A percentile compares a stretch with the other conserved stretches of the same genome.
Conservation (phyloP, 2,797 vertebrate genomes). For the Hydrophis major region DNA sequence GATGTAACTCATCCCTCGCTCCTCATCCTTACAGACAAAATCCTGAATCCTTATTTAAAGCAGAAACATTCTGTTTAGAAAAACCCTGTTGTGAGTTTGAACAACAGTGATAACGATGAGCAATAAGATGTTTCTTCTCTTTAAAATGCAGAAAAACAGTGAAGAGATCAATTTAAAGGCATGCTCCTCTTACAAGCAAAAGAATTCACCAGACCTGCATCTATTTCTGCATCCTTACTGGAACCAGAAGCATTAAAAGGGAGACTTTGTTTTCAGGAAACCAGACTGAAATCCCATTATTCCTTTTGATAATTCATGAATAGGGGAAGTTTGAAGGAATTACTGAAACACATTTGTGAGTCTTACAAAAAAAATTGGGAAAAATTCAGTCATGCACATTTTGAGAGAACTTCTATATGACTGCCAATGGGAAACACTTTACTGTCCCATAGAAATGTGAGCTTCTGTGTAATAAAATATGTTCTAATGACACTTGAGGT, state of each 20-base stretch:
- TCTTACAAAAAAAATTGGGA: background rate
- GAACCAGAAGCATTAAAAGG: background rate
- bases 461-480: background rate
- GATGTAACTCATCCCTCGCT: too few species aligned
- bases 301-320: background rate
- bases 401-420: background rate
- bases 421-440: background rate
- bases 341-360: background rate
- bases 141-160: background rate
- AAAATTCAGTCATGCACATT: background rate
- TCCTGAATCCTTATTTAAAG: background rate
- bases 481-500: background rate
- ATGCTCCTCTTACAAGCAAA: background rate
- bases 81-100: background rate
- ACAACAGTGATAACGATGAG: background rate
- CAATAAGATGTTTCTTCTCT: background rate
- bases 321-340: background rate
- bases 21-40: too few species aligned
- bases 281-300: background rate
- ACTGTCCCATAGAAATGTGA: background rate
- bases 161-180: background rate
- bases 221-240: background rate
- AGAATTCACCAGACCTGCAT: background rate
- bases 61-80: background rate
- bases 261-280: background rate